Percentiles rank a stretch among this genome's conserved stretches.
phyloP scores from a whole-genome alignment of 2,797 vertebrate genomes.

The Loriculus beryllinus region DNA sequence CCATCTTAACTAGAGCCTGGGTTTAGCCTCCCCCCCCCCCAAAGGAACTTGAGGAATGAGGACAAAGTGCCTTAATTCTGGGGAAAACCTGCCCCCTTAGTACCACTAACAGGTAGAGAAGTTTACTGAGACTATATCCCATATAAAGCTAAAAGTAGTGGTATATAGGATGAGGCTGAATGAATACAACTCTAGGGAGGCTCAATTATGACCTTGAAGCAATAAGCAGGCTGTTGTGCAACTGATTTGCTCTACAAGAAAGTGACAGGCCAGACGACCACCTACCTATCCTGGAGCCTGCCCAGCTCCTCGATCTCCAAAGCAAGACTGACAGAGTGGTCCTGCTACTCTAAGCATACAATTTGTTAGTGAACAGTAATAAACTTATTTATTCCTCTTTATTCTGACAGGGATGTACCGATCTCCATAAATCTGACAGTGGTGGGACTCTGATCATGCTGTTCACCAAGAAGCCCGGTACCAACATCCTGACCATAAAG shows the following conservation, averaged over 20 bases:
- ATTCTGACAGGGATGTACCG: neutral
- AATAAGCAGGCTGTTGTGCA: too few species aligned
- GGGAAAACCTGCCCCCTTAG: neutral
- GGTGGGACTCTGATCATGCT: conserved; percentile 21
- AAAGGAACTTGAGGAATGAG: neutral
- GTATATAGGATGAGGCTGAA: neutral
- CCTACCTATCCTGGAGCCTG: neutral
- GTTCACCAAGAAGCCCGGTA: neutral
- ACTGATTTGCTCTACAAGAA: neutral
- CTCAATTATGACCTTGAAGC: rapidly evolving
- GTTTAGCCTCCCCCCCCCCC: neutral
- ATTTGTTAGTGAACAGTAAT: neutral
- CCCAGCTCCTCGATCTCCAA: neutral
- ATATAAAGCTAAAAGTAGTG: neutral
- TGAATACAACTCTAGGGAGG: neutral
- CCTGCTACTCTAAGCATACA: neutral
- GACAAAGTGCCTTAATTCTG: neutral
- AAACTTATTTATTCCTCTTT: too few species aligned
- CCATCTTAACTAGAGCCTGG: rapidly evolving
- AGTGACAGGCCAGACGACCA: rapidly evolving
- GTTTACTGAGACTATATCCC: neutral
- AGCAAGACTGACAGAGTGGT: neutral
- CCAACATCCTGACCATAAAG: conserved; percentile 13
- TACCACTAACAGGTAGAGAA: neutral
- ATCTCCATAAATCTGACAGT: neutral